These are phyloP conservation scores for Sebastes nivosus DNA, from an alignment of 2,797 vertebrate genomes.

Conservation along the genomic window DNA sequence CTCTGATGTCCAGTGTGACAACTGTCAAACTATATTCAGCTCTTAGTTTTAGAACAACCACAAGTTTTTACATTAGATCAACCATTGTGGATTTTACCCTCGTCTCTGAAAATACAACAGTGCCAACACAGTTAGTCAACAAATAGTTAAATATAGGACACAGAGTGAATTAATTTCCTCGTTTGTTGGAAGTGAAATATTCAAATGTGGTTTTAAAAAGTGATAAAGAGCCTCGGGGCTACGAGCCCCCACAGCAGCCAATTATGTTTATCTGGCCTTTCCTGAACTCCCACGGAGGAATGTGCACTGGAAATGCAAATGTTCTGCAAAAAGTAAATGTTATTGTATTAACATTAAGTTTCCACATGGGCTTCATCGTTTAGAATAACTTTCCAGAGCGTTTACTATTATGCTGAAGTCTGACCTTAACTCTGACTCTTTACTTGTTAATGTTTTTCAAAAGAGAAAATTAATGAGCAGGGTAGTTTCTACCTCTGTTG, in stretches of 20 bases:
- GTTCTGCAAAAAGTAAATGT: neutral
- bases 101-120: fast-evolving
- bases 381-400: neutral
- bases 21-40: neutral
- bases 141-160: neutral
- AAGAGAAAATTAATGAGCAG: neutral
- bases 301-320: neutral
- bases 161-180: neutral
- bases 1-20: neutral
- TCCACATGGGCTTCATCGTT: neutral
- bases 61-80: neutral
- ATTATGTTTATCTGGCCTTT: constrained; percentile 10
- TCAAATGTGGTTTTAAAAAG: neutral
- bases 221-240: neutral
- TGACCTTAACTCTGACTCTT: neutral
- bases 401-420: neutral
- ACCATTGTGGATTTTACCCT: neutral
- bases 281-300: constrained; percentile 2
- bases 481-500: neutral
- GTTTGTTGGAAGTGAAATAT: neutral
- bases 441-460: neutral
- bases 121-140: neutral
- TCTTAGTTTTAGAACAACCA: neutral
- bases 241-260: neutral
- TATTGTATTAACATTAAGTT: neutral